Base-by-base conservation (phyloP, 2,113 vertebrate species). In the Ochotona curzoniae region DNA sequence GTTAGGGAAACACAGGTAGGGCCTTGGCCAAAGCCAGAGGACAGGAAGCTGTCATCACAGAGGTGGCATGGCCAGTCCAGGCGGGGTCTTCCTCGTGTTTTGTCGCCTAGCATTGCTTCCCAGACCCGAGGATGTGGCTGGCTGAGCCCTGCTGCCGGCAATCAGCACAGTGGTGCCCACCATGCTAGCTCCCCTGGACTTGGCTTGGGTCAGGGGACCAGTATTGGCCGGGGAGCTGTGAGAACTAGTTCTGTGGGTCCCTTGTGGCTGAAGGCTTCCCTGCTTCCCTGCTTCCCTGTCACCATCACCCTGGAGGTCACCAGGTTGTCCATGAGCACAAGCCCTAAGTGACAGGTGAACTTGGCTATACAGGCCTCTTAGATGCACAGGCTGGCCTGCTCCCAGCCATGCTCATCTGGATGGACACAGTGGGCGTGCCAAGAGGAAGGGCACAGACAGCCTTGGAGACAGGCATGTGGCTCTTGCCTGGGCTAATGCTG, bases 31-130 rank as follows among this genome's bases (percentile, higher is more conserved):
- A 11, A 0, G 15, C 6, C 74, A 54, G 83, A 67, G 73, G 25
- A 15, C 23, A 23, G 17, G 54, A 64, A 3, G 12, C 20, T 5
- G 0, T 1, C 1, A 2, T 13, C 47, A 64, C 83, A 57, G 51
- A 67, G 82, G 63, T 73, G 30, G 35, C 8, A 54, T 21, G 63
- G 86, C 75, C 8, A 2, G 23, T 0, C 1, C 7, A 8, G 67
- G 35, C 7, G 0, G 3, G 21, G 5, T 7, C 0, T 4, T 23
- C 1, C 44, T 20, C 51, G 14, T 28, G 0, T 0, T 25, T 26
- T 57, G 67, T 66, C 61, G 0, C 38, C 38, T 1, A 4, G 21
- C 28, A 67, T 30, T 4, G 60, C 49, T 44, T 21, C 76, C 60
- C 25, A 49, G 0, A 6, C 38, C 1, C 35, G 44, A 0, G 1